Percentiles rank a stretch among this genome's conserved stretches.
Evolutionary conservation across 2,888 invertebrate species (phyloP).

Genomic region (Xanthorhoe designata): DNA sequence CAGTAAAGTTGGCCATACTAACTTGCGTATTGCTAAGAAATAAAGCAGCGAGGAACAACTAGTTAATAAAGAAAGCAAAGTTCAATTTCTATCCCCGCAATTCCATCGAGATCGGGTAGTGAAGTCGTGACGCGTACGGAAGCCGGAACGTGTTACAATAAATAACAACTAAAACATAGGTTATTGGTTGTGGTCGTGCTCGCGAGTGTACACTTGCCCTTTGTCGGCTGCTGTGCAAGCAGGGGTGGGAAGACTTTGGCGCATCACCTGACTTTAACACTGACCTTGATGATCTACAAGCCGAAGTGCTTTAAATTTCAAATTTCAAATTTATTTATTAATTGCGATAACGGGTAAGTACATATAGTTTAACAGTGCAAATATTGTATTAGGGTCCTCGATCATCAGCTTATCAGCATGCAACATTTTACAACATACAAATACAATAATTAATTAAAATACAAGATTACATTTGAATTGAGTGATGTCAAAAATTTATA

Average conservation of each 20-base stretch:
- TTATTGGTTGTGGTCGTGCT: conserved; percentile 56
- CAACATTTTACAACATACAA: no score
- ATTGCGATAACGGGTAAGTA: no score
- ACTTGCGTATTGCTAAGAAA: no score
- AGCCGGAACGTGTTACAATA: conserved; percentile 52
- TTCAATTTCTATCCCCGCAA: conserved; percentile 6
- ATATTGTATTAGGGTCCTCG: no score
- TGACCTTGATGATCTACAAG: neutral
- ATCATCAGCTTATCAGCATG: no score
- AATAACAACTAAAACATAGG: conserved; percentile 60
- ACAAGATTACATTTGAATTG: no score
- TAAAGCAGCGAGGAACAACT: neutral
- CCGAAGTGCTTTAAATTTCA: no score
- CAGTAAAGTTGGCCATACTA: no score
- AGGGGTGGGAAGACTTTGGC: conserved; percentile 43
- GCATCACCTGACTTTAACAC: neutral
- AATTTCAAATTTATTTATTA: no score
- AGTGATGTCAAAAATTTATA: no score
- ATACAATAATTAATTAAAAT: no score
- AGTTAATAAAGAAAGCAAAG: conserved; percentile 13
- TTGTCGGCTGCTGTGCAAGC: conserved; percentile 60
- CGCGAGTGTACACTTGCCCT: conserved; percentile 46
- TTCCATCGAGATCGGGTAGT: conserved; percentile 11
- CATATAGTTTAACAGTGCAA: no score
- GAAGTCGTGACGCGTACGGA: conserved; percentile 22